Evolutionary conservation across 2,113 vertebrate genomes (phyloP).

Genomic region (Eurypyga helias): DNA sequence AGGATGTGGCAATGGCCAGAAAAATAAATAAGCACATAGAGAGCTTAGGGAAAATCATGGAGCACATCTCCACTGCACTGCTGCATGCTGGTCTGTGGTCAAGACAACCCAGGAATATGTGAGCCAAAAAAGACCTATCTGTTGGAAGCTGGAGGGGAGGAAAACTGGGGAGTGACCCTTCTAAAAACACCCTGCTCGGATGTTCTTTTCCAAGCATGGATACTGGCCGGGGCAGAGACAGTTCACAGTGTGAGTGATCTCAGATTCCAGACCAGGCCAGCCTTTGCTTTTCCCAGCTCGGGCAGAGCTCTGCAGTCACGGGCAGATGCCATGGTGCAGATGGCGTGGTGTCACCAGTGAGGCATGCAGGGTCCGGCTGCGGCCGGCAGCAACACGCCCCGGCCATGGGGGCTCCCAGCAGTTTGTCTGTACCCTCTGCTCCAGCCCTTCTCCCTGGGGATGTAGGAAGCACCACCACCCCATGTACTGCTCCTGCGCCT

Average conservation of each 20-base stretch:
- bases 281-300: neutral
- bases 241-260: neutral
- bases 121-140: neutral
- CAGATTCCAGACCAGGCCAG: neutral
- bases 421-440: neutral
- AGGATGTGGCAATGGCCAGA: neutral
- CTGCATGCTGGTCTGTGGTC: neutral
- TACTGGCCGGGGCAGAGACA: rapidly evolving
- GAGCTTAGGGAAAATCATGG: neutral
- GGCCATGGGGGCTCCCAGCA: neutral
- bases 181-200: neutral
- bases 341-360: rapidly evolving
- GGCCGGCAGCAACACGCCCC: neutral
- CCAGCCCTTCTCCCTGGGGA: neutral
- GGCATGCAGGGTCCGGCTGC: neutral
- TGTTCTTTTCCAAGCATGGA: neutral
- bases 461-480: neutral
- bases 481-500: neutral
- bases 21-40: neutral
- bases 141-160: neutral
- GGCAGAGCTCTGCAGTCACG: neutral
- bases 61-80: neutral
- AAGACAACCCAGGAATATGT: neutral
- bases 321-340: neutral
- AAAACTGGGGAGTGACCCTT: neutral